A percentile compares a stretch with the other conserved stretches of the same genome.
phyloP scores from a whole-genome alignment of 2,797 vertebrate species.

The Acipenser ruthenus region DNA sequence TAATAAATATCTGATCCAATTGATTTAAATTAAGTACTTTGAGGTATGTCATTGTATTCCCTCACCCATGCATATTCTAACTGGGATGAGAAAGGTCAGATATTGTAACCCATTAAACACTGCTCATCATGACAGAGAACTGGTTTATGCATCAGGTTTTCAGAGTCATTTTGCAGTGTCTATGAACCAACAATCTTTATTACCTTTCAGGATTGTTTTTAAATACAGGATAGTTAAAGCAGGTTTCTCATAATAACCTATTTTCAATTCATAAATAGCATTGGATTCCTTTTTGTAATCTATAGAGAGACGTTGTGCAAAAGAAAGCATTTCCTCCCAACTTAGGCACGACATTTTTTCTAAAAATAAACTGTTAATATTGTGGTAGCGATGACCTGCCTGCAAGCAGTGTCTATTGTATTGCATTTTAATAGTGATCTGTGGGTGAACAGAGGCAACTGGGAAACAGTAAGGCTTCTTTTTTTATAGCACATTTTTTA shows the following conservation, averaged over 20 bases:
- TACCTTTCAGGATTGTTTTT: too few relatives aligned
- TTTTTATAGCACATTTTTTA: not conserved
- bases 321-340: slow-evolving; percentile 14
- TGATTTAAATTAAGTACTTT: too few relatives aligned
- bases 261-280: not conserved
- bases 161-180: too few relatives aligned
- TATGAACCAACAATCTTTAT: too few relatives aligned
- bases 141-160: too few relatives aligned
- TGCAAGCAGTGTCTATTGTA: slow-evolving; percentile 29
- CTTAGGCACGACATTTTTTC: slow-evolving; percentile 30
- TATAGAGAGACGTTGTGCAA: not conserved
- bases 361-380: slow-evolving; percentile 46
- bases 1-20: too few relatives aligned
- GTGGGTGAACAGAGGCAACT: slow-evolving; percentile 15
- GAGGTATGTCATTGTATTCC: too few relatives aligned
- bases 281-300: not conserved
- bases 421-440: slow-evolving; percentile 32
- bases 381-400: slow-evolving; percentile 41
- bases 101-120: too few relatives aligned
- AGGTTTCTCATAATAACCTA: not conserved
- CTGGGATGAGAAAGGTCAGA: too few relatives aligned
- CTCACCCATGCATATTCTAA: too few relatives aligned
- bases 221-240: too few relatives aligned
- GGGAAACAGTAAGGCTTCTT: not conserved
- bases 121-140: too few relatives aligned